Percentiles rank a stretch among this genome's conserved stretches.
These are phyloP conservation scores for Pseudolaguvia tuberculata DNA, from an alignment of 2,113 vertebrate genomes.

Conservation along the genomic window DNA sequence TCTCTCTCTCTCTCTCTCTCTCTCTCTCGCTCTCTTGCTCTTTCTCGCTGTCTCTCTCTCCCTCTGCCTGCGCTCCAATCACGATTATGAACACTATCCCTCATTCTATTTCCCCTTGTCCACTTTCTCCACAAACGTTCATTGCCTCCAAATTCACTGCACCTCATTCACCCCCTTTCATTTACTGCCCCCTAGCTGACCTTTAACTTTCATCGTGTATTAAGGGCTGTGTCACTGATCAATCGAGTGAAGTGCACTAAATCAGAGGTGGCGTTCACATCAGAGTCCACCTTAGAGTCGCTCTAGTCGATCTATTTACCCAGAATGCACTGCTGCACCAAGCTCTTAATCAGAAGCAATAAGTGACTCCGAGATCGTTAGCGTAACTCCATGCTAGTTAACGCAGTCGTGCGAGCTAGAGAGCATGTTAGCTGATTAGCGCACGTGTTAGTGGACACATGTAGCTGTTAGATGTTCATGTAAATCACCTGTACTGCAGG, in stretches of 20 bases:
- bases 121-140: slow-evolving; percentile 63
- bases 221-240: slow-evolving; percentile 13
- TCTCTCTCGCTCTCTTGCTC: no score
- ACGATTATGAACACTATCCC: not conserved
- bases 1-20: not conserved
- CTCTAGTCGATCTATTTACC: slow-evolving; percentile 10
- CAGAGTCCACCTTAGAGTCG: not conserved
- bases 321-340: slow-evolving; percentile 22
- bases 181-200: slow-evolving; percentile 50
- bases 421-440: not conserved
- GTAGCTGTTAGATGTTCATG: not conserved
- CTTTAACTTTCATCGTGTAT: not conserved
- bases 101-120: not conserved
- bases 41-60: slow-evolving; percentile 14
- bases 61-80: slow-evolving; percentile 1
- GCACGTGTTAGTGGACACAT: not conserved
- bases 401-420: not conserved
- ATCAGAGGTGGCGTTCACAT: not conserved
- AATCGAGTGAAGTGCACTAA: slow-evolving; percentile 12
- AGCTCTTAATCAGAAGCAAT: slow-evolving; percentile 37
- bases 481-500: not conserved
- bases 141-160: no score
- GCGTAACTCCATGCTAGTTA: not conserved
- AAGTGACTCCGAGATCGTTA: not conserved
- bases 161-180: not conserved